These are phyloP conservation scores for Erebia ligea DNA, from an alignment of 2,888 invertebrate genomes.

Conservation along the genomic window DNA sequence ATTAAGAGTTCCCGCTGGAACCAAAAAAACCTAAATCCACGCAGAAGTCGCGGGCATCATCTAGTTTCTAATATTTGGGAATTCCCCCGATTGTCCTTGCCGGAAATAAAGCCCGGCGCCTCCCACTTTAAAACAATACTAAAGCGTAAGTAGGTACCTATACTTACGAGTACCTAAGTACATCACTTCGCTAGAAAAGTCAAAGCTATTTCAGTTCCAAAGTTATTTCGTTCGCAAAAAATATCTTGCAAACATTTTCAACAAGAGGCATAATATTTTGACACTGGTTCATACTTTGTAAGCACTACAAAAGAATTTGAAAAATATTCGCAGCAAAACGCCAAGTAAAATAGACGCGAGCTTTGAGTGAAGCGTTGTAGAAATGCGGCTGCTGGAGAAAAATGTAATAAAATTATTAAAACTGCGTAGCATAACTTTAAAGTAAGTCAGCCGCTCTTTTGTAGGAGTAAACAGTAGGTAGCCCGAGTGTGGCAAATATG, in stretches of 20 bases:
- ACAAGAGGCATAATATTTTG: slow-evolving; percentile 4
- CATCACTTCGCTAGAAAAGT: no score
- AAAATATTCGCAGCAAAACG: slow-evolving; percentile 1
- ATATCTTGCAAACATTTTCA: background rate
- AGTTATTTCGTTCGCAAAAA: background rate
- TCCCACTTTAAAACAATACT: no score
- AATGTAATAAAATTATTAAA: slow-evolving; percentile 16
- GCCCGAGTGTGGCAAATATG: background rate
- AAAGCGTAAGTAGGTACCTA: no score
- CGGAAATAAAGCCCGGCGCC: no score
- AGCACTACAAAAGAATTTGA: slow-evolving; percentile 9
- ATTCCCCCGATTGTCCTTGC: no score
- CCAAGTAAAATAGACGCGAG: slow-evolving; percentile 10
- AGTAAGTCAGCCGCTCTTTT: background rate
- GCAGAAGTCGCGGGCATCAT: no score
- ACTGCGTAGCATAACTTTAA: background rate
- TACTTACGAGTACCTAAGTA: no score
- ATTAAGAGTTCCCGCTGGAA: no score
- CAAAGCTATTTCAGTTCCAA: background rate
- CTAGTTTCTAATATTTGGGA: no score
- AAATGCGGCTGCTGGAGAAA: background rate
- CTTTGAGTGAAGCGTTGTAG: slow-evolving; percentile 4
- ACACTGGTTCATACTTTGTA: background rate
- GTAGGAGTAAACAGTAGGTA: background rate
- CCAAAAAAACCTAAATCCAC: no score